Conservation (phyloP, 1,140 invertebrate species). For the Brachionus plicatilis region DNA sequence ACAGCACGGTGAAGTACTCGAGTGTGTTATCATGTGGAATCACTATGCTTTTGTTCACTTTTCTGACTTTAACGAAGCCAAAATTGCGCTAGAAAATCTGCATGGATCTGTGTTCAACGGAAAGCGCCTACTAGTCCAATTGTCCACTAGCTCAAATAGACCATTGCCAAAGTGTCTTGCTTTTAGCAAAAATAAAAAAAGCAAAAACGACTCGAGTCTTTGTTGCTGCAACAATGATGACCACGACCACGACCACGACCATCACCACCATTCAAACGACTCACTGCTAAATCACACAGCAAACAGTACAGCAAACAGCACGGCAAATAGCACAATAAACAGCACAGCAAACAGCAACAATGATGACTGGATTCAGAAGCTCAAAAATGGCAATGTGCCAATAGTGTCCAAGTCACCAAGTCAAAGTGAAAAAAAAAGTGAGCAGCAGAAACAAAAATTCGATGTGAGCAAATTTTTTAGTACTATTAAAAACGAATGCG, state of each 20-base stretch:
- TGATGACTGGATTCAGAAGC: neutral
- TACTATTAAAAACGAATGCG: neutral
- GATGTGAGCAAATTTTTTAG: constrained; percentile 14
- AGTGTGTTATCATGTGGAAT: constrained; percentile 39
- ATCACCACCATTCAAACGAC: neutral
- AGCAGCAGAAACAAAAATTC: neutral
- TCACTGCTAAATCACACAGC: neutral
- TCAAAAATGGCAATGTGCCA: neutral
- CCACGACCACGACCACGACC: neutral
- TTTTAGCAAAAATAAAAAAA: neutral
- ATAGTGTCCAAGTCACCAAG: neutral
- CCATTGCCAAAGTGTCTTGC: constrained; percentile 27
- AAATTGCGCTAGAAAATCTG: constrained; percentile 9
- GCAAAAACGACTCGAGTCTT: neutral
- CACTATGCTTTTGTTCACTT: constrained; percentile 36
- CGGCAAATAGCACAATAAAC: neutral
- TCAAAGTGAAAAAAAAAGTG: neutral
- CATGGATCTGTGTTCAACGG: constrained; percentile 3
- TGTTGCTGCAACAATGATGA: neutral
- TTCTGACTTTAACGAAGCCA: constrained; percentile 4
- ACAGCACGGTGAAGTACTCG: constrained; percentile 3
- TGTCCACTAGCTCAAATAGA: constrained; percentile 11
- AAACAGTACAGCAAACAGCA: too few relatives aligned
- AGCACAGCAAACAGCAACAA: neutral
- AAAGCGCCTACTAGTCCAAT: neutral